These are phyloP conservation scores for Heteractis magnifica DNA, from an alignment of 92 coral and sea anemone species.

Conservation along the genomic window DNA sequence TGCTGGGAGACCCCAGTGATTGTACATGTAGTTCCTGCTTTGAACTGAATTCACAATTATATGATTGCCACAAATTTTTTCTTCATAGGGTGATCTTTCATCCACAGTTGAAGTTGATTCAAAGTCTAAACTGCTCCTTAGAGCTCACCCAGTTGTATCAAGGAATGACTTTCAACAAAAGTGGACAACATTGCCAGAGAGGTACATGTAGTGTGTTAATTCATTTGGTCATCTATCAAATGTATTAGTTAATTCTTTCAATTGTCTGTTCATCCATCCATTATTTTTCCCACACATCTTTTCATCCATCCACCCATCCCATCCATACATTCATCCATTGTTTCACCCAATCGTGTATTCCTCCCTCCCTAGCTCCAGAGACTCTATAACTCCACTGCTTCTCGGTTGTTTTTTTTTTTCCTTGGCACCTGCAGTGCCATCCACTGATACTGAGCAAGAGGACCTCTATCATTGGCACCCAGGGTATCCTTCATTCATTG, in stretches of 20 bases:
- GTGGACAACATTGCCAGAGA: conserved; percentile 75
- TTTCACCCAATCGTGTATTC: not conserved
- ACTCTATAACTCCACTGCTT: no score
- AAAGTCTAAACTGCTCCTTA: conserved; percentile 12
- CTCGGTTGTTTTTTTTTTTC: no score
- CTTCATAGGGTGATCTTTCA: conserved; percentile 20
- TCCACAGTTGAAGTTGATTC: conserved; percentile 7
- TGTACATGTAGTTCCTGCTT: no score
- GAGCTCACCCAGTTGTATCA: conserved; percentile 56
- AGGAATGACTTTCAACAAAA: conserved; percentile 76
- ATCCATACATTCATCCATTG: not conserved
- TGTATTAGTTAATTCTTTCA: not conserved
- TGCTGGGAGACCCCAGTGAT: no score
- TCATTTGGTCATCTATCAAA: not conserved
- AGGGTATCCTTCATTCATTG: not conserved
- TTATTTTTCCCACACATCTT: not conserved
- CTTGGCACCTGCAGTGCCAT: no score
- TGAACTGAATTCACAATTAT: not conserved
- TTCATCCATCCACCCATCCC: not conserved
- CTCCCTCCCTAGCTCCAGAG: not conserved
- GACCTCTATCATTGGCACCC: no score
- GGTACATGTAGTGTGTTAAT: conserved; percentile 44
- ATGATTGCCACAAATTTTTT: not conserved
- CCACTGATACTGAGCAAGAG: no score
- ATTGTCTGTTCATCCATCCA: not conserved